Percentiles rank a stretch among this genome's conserved stretches.
Conservation (phyloP, 2,888 invertebrate species). For the Leuctra nigra region DNA sequence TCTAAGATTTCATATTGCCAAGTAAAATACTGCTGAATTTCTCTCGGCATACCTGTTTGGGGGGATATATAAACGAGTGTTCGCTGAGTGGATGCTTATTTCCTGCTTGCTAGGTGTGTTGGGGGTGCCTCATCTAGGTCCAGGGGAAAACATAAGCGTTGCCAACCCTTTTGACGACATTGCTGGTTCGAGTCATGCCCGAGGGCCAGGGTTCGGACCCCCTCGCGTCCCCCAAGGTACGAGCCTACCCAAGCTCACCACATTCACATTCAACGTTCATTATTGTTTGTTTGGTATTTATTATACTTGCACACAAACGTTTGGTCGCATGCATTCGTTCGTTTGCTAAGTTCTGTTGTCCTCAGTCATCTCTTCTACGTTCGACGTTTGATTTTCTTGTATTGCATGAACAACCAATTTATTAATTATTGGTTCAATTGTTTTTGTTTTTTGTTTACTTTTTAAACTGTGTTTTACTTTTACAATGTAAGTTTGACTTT, state of each 20-base stretch:
- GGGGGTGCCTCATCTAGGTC: slow-evolving; percentile 38
- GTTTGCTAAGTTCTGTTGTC: not conserved
- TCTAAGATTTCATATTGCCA: too few species aligned
- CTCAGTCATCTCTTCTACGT: too few species aligned
- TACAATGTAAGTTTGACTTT: too few species aligned
- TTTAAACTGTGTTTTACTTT: not conserved
- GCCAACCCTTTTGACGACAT: slow-evolving; percentile 82
- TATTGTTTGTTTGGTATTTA: not conserved
- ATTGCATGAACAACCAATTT: too few species aligned
- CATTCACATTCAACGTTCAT: slow-evolving; percentile 5
- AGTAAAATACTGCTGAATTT: too few species aligned
- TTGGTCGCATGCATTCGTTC: not conserved
- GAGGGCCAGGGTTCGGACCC: slow-evolving; percentile 39
- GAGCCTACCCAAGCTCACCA: slow-evolving; percentile 11
- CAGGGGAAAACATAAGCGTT: slow-evolving; percentile 72
- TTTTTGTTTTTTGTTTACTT: too few species aligned
- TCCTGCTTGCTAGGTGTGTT: slow-evolving; percentile 30
- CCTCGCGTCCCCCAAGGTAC: slow-evolving; percentile 38
- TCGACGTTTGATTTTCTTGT: too few species aligned
- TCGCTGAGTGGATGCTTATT: slow-evolving; percentile 21
- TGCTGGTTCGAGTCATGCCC: slow-evolving; percentile 45
- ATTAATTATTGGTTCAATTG: too few species aligned
- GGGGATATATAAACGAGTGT: not conserved
- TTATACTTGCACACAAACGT: not conserved
- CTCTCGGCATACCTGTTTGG: too few species aligned